Base-by-base conservation (phyloP, 1,140 invertebrate genomes). In the Rhyacophila brunnea region DNA sequence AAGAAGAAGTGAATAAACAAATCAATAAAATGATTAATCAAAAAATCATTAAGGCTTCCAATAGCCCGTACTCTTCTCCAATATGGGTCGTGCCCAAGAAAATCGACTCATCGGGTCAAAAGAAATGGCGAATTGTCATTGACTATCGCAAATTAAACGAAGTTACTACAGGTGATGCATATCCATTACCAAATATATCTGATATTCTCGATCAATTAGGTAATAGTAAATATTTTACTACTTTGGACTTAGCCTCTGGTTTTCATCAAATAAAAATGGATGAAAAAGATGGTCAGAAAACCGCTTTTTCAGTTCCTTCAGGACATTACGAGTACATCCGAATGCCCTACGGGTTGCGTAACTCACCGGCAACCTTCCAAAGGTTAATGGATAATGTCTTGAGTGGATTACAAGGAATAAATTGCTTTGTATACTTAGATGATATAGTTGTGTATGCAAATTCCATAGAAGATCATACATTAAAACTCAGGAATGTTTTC, bases 191-290 rank as follows among this genome's bases (percentile, higher is more conserved):
- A 72, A 45, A 75, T 68, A 64, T 59, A 53, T 18, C 44, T 66
- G 19, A 68, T 75, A 65, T 75, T 74, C 10, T 78, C 79, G 67
- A 78, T n/a, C n/a, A n/a, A 74, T 1, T 49, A 72, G 17, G 67
- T 67, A 49, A 69, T 66, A 44, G n/a, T n/a, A n/a, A n/a, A n/a
- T n/a, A n/a, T n/a, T n/a, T n/a, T n/a, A n/a, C n/a, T n/a, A n/a
- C n/a, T n/a, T n/a, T n/a, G n/a, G n/a, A n/a, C n/a, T n/a, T n/a
- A n/a, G n/a, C n/a, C n/a, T n/a, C n/a, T n/a, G n/a, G n/a, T n/a
- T n/a, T n/a, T n/a, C n/a, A n/a, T n/a, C n/a, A n/a, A n/a, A n/a
- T n/a, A n/a, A n/a, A n/a, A n/a, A n/a, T n/a, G n/a, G n/a, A n/a
- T n/a, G n/a, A n/a, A n/a, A n/a, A n/a, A n/a, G n/a, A n/a, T n/a